These are phyloP conservation scores for Myotis pilosus DNA, from an alignment of 2,797 vertebrate species.

Conservation along the genomic window DNA sequence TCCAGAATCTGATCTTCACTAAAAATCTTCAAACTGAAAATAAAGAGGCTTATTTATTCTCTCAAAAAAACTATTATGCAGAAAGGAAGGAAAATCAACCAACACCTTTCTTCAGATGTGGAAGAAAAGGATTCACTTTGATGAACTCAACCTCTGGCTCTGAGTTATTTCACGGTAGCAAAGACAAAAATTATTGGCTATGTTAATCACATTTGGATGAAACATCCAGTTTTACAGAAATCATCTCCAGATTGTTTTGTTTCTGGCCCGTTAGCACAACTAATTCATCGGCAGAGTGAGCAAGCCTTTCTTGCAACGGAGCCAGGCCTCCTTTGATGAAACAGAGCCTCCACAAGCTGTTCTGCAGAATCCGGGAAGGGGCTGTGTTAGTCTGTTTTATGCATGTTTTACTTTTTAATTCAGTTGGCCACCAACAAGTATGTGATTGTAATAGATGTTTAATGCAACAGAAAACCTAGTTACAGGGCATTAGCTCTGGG, in stretches of 20 bases:
- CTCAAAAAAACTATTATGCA: constrained; percentile 14
- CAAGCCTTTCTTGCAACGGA: constrained; percentile 38
- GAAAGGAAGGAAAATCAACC: constrained; percentile 15
- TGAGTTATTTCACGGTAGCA: constrained; percentile 40
- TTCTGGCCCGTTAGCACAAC: constrained; percentile 50
- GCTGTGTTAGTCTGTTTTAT: neutral
- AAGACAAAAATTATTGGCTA: constrained; percentile 34
- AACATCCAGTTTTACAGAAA: constrained; percentile 54
- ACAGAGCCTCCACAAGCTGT: constrained; percentile 44
- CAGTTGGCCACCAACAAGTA: neutral
- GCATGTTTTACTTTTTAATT: constrained; percentile 45
- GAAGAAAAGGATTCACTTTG: constrained; percentile 23
- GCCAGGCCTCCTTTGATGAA: constrained; percentile 54
- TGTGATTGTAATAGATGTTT: neutral
- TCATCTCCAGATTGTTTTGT: constrained; percentile 54
- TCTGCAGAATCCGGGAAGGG: neutral
- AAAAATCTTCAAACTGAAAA: neutral
- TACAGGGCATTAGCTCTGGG: neutral
- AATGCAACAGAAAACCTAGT: neutral
- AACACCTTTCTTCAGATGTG: neutral
- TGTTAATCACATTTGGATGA: constrained; percentile 55
- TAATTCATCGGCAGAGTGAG: constrained; percentile 69
- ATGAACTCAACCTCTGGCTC: neutral
- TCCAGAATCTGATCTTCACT: neutral
- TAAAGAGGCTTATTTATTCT: constrained; percentile 19